These are phyloP conservation scores for Entelurus aequoreus DNA, from an alignment of 2,113 vertebrate species.

Conservation along the genomic window DNA sequence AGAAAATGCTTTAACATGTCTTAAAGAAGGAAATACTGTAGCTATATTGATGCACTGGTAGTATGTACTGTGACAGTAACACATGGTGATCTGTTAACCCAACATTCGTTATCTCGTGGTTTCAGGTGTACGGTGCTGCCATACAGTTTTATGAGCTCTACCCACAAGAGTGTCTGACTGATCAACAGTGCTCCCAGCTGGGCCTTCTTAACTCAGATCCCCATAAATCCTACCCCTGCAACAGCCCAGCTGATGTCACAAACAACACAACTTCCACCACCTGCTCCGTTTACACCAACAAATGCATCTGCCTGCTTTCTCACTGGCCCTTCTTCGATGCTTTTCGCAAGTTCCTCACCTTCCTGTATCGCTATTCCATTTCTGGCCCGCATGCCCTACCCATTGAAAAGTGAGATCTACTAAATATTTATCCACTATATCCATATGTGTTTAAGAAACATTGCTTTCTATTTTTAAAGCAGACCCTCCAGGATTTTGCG, in stretches of 20 bases:
- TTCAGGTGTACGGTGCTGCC: conserved; percentile 94
- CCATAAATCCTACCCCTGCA: conserved; percentile 53
- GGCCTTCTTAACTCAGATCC: conserved; percentile 69
- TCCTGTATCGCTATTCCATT: conserved; percentile 97
- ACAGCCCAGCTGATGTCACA: conserved; percentile 17
- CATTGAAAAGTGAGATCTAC: conserved; percentile 92
- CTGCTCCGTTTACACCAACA: conserved; percentile 82
- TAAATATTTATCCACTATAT: neutral
- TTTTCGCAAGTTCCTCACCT: conserved; percentile 96
- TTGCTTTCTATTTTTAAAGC: neutral
- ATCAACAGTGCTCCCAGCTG: conserved; percentile 84
- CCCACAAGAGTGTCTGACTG: conserved; percentile 82
- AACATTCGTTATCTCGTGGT: conserved; percentile 1
- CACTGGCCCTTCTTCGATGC: conserved; percentile 99
- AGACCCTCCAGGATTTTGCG: neutral
- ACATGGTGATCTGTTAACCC: neutral
- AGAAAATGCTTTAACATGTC: neutral
- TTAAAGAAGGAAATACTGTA: neutral
- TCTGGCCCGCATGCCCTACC: conserved; percentile 94
- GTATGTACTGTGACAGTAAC: neutral
- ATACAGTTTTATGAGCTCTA: conserved; percentile 96
- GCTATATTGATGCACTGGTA: neutral
- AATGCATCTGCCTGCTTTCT: conserved; percentile 96
- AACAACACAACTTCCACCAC: neutral
- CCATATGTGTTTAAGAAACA: neutral